Evolutionary conservation across 2,113 vertebrate genomes (phyloP).

Genomic region (Pelecanus crispus): DNA sequence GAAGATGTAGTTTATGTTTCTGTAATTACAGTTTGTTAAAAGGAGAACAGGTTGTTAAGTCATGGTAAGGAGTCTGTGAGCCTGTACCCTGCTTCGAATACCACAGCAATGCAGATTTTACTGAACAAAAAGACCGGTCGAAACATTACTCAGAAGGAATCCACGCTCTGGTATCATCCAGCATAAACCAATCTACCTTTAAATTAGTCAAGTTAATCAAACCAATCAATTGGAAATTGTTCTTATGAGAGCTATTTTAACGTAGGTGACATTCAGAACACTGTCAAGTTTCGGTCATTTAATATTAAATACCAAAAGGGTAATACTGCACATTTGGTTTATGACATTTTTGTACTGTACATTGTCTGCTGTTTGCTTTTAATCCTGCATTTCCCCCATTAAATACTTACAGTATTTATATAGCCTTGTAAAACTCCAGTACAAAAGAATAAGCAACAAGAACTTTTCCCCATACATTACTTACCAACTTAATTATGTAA

Average conservation of each 20-base stretch:
- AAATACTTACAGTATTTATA: constrained; percentile 43
- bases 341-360: neutral
- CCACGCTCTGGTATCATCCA: neutral
- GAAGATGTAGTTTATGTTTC: constrained; percentile 26
- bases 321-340: neutral
- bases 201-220: neutral
- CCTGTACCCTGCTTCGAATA: constrained; percentile 1
- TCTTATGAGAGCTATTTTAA: neutral
- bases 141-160: neutral
- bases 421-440: constrained; percentile 19
- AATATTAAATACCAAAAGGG: neutral
- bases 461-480: constrained; percentile 37
- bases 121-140: neutral
- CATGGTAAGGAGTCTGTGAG: neutral
- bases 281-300: neutral
- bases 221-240: neutral
- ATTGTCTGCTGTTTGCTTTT: constrained; percentile 1
- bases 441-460: constrained; percentile 26
- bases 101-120: neutral
- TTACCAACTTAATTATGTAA: constrained; percentile 46
- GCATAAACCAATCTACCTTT: neutral
- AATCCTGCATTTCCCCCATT: constrained; percentile 16
- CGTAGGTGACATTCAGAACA: neutral
- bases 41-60: neutral
- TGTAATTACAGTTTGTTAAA: constrained; percentile 43